Percentiles rank a stretch among this genome's conserved stretches.
Evolutionary conservation across 64 coral and sea anemone genomes (phyloP).

Genomic region (Dendrophyllia cribrosa): DNA sequence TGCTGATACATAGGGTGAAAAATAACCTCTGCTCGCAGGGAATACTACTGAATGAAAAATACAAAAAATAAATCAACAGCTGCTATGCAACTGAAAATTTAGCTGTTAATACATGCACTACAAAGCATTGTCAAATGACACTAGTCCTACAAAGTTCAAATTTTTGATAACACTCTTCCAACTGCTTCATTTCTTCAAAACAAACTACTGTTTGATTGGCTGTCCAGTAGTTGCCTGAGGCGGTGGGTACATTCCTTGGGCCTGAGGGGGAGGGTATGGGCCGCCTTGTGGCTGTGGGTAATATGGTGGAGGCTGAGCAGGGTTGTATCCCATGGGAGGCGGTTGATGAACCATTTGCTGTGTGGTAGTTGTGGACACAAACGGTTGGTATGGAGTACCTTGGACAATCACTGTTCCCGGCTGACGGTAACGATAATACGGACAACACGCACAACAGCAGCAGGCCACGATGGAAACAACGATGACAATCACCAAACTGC

Average conservation of each 20-base stretch:
- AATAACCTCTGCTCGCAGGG: too few relatives aligned
- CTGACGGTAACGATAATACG: neutral
- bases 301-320: slow-evolving; percentile 1
- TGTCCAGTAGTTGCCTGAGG: neutral
- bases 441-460: slow-evolving; percentile 38
- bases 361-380: neutral
- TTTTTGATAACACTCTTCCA: too few relatives aligned
- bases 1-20: too few relatives aligned
- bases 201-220: neutral
- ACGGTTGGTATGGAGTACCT: neutral
- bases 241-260: neutral
- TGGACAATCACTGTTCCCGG: neutral
- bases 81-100: too few relatives aligned
- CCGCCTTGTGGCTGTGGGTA: neutral
- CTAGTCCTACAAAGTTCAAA: too few relatives aligned
- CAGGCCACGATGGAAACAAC: slow-evolving; percentile 1
- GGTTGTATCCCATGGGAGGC: neutral
- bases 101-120: too few relatives aligned
- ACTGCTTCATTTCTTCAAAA: too few relatives aligned
- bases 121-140: too few relatives aligned
- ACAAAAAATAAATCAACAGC: too few relatives aligned
- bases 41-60: too few relatives aligned
- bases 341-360: neutral
- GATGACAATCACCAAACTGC: neutral
- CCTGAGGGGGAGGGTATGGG: neutral